phyloP scores from a whole-genome alignment of 2,797 vertebrate genomes.

The Macropodus opercularis region DNA sequence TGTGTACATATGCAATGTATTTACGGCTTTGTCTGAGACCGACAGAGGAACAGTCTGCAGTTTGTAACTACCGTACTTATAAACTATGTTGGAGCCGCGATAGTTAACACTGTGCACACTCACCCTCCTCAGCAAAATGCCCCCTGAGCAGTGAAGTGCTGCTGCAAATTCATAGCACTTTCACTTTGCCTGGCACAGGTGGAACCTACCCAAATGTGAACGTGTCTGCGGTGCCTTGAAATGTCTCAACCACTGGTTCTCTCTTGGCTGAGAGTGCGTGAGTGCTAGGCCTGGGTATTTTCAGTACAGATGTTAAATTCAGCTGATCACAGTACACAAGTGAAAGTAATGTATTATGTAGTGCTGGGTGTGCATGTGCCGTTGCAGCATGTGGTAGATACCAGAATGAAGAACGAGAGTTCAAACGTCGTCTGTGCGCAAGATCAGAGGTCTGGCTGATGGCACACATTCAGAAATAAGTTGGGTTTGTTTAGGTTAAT shows the following conservation, averaged over 20 bases:
- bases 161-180: conserved; percentile 38
- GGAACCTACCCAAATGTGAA: conserved; percentile 15
- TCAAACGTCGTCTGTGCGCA: neutral
- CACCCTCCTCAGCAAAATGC: neutral
- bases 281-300: conserved; percentile 56
- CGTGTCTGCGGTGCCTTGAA: conserved; percentile 55
- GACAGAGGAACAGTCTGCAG: conserved; percentile 17
- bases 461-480: neutral
- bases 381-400: conserved; percentile 1
- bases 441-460: neutral
- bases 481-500: neutral
- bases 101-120: conserved; percentile 44
- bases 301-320: conserved; percentile 14
- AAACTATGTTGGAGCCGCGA: conserved; percentile 34
- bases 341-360: neutral
- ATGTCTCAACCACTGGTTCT: conserved; percentile 22
- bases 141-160: conserved; percentile 1
- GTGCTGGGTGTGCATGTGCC: neutral
- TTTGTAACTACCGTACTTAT: conserved; percentile 27
- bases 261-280: conserved; percentile 2
- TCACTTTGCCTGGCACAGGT: conserved; percentile 26
- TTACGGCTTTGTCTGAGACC: conserved; percentile 26
- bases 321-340: neutral
- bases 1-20: conserved; percentile 54
- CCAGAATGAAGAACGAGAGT: neutral